These are phyloP conservation scores for Silurus asotus DNA, from an alignment of 2,113 vertebrate species.

Conservation along the genomic window DNA sequence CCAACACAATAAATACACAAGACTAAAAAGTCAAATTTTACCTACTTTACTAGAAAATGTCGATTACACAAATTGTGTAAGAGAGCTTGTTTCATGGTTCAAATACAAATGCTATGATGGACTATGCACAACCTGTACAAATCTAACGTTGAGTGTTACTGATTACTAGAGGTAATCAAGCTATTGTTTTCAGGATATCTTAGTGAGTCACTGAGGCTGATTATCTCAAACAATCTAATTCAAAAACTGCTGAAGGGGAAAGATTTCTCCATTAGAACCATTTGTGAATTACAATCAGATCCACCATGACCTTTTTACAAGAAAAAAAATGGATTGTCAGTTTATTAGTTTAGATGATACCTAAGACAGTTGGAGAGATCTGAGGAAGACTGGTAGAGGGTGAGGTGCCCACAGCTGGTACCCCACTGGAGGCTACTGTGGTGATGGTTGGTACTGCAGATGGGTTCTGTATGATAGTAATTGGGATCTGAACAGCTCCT, in stretches of 20 bases:
- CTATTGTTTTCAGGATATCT: no score
- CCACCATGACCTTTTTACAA: no score
- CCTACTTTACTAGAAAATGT: not conserved
- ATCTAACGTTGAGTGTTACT: no score
- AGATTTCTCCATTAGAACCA: not conserved
- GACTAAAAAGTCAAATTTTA: not conserved
- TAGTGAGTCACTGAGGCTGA: not conserved
- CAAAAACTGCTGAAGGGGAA: not conserved
- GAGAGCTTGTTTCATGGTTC: not conserved
- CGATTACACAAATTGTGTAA: not conserved
- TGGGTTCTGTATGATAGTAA: slow-evolving; percentile 76
- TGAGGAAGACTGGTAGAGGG: slow-evolving; percentile 16
- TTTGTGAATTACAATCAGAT: not conserved
- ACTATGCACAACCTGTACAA: no score
- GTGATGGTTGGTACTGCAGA: slow-evolving; percentile 51
- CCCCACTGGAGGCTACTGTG: slow-evolving; percentile 12
- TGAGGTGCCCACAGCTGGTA: slow-evolving; percentile 16
- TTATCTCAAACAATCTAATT: not conserved
- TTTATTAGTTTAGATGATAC: not conserved
- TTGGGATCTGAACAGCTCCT: slow-evolving; percentile 73
- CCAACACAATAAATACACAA: not conserved
- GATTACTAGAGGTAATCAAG: no score
- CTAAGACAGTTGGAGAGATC: not conserved
- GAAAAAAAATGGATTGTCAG: no score
- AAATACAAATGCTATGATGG: no score